A percentile compares a stretch with the other conserved stretches of the same genome.
phyloP scores from a whole-genome alignment of 2,888 invertebrate species.

The Cataglyphis altisquamis region DNA sequence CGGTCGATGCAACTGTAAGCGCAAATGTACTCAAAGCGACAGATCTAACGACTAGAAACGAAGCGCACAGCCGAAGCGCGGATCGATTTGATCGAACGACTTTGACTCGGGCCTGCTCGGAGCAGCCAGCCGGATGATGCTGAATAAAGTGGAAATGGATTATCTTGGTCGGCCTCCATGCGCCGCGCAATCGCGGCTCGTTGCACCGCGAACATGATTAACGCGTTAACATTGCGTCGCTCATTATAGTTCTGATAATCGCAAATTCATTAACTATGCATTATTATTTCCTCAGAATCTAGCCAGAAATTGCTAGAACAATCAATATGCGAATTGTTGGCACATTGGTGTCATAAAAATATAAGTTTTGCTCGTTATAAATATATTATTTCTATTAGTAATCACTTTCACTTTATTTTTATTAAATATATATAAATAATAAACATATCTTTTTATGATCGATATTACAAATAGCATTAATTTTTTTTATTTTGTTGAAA shows the following conservation, averaged over 20 bases:
- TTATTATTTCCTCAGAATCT: slow-evolving; percentile 38
- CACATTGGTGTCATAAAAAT: not conserved
- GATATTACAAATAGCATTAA: not conserved
- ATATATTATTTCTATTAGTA: not conserved
- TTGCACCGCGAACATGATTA: slow-evolving; percentile 44
- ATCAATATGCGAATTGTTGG: not conserved
- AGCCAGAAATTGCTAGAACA: slow-evolving; percentile 18
- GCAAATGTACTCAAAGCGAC: slow-evolving; percentile 56
- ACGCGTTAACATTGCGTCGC: slow-evolving; percentile 35
- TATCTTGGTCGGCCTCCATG: slow-evolving; percentile 47
- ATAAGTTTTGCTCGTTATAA: not conserved
- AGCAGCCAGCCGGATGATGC: slow-evolving; percentile 41
- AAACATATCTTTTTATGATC: not conserved
- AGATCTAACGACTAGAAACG: slow-evolving; percentile 39
- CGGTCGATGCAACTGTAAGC: slow-evolving; percentile 47
- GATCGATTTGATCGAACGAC: slow-evolving; percentile 53
- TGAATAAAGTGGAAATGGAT: slow-evolving; percentile 50
- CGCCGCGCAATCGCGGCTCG: slow-evolving; percentile 7
- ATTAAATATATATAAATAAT: not conserved
- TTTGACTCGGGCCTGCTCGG: slow-evolving; percentile 46
- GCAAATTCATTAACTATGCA: slow-evolving; percentile 25
- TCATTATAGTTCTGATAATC: slow-evolving; percentile 46
- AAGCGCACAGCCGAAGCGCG: slow-evolving; percentile 41
- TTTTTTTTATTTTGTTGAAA: not conserved
- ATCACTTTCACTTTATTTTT: not conserved